phyloP scores from a whole-genome alignment of 2,113 vertebrate genomes.

The Brachypodius melanocephalos region DNA sequence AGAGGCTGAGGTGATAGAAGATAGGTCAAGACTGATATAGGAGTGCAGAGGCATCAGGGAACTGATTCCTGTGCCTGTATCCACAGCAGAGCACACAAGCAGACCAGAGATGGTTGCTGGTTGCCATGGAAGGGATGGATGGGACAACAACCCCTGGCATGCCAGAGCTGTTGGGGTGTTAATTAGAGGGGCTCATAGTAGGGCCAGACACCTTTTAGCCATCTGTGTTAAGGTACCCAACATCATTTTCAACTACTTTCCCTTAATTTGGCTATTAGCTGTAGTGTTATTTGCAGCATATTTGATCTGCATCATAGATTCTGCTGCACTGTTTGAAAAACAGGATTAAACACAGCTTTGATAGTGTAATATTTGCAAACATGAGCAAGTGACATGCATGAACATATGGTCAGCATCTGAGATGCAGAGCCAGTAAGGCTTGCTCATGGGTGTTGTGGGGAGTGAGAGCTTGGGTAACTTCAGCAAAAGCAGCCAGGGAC shows the following conservation, averaged over 20 bases:
- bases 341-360: neutral
- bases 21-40: neutral
- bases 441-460: neutral
- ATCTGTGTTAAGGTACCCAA: neutral
- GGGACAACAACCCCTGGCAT: neutral
- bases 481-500: neutral
- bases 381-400: neutral
- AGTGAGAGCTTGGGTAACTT: neutral
- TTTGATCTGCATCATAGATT: neutral
- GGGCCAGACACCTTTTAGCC: neutral
- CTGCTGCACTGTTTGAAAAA: slow-evolving; percentile 8
- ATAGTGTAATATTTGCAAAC: neutral
- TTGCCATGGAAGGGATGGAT: neutral
- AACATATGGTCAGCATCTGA: neutral
- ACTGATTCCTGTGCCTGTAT: neutral
- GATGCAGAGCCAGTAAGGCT: neutral
- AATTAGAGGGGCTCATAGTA: neutral
- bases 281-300: neutral
- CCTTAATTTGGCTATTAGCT: neutral
- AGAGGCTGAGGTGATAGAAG: neutral
- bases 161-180: neutral
- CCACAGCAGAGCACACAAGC: rapidly evolving
- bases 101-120: neutral
- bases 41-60: neutral
- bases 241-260: neutral